Evolutionary conservation across 2,113 vertebrate species (phyloP).

Genomic region (human): GRCh38 chr13:56950001-56950500

Average conservation of each 20-base stretch:
- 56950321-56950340: neutral
- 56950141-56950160: neutral
- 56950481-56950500: neutral
- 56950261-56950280: neutral
- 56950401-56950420: neutral
- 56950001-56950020: neutral
- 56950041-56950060: neutral
- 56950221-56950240: neutral
- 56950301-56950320: neutral
- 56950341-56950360: neutral
- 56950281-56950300: neutral
- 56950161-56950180: neutral
- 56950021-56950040: neutral
- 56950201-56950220: neutral
- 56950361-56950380: neutral
- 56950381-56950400: neutral
- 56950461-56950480: neutral
- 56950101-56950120: neutral
- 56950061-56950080: neutral
- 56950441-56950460: neutral
- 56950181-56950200: neutral
- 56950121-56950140: neutral
- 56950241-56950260: neutral
- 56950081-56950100: neutral
- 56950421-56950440: neutral